Conservation (phyloP, 2,797 vertebrate species). For the Chaenodraco wilsoni region DNA sequence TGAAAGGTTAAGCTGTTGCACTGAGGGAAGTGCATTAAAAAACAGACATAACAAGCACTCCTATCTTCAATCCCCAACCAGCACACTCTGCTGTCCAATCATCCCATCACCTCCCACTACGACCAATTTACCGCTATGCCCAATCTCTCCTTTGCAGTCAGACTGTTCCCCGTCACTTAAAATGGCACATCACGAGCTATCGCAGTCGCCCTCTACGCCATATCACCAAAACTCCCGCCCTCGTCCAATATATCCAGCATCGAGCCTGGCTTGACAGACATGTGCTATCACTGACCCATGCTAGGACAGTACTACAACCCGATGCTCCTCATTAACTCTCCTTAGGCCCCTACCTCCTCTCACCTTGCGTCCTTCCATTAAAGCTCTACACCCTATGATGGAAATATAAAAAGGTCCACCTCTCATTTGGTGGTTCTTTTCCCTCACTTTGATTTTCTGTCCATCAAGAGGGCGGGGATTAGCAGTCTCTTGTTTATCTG, state of each 20-base stretch:
- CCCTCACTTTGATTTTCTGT: slow-evolving; percentile 84
- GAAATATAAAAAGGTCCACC: slow-evolving; percentile 58
- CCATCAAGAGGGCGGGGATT: slow-evolving; percentile 84
- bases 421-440: slow-evolving; percentile 69
- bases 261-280: slow-evolving; percentile 15
- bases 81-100: slow-evolving; percentile 57
- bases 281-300: slow-evolving; percentile 45
- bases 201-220: slow-evolving; percentile 27
- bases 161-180: slow-evolving; percentile 53
- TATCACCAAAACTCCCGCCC: slow-evolving; percentile 43
- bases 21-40: slow-evolving; percentile 62
- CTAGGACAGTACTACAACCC: slow-evolving; percentile 17
- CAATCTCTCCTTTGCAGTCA: slow-evolving; percentile 60
- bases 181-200: slow-evolving; percentile 46
- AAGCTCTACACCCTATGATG: slow-evolving; percentile 42
- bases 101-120: slow-evolving; percentile 59
- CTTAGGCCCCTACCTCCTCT: slow-evolving; percentile 36
- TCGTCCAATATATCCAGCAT: slow-evolving; percentile 17
- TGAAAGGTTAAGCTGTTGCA: slow-evolving; percentile 59
- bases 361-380: slow-evolving; percentile 43
- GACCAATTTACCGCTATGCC: slow-evolving; percentile 65
- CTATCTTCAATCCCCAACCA: slow-evolving; percentile 57
- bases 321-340: slow-evolving; percentile 31
- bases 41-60: slow-evolving; percentile 49
- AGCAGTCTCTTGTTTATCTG: slow-evolving; percentile 86